phyloP scores from a whole-genome alignment of 2,888 invertebrate genomes.

The Hetaerina titia region DNA sequence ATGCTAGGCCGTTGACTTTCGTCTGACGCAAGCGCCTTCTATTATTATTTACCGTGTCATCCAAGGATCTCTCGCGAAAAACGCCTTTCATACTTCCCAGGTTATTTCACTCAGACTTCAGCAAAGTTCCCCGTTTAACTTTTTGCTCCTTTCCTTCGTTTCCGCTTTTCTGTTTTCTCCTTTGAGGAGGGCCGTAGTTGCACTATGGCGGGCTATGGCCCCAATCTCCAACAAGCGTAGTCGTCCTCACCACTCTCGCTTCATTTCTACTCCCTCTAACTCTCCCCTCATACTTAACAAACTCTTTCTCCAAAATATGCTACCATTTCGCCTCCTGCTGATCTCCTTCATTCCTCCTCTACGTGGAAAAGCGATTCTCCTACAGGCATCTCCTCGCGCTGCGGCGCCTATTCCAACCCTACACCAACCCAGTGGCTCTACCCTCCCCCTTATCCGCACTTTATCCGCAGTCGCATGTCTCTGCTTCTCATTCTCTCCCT shows the following conservation, averaged over 20 bases:
- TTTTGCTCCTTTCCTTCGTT: not conserved
- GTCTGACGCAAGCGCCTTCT: not conserved
- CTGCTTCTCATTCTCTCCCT: not conserved
- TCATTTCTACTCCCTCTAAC: conserved; percentile 1
- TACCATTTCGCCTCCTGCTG: not conserved
- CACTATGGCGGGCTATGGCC: not conserved
- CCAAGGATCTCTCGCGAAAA: not conserved
- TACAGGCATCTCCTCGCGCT: not conserved
- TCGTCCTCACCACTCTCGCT: not conserved
- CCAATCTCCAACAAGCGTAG: not conserved
- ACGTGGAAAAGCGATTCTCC: not conserved
- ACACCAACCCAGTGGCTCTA: too few relatives aligned
- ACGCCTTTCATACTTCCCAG: not conserved
- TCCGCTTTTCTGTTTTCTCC: not conserved
- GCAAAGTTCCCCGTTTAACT: not conserved
- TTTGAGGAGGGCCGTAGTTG: not conserved
- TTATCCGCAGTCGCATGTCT: not conserved
- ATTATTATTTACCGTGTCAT: conserved; percentile 31
- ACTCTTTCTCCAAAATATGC: not conserved
- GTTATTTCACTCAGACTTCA: not conserved
- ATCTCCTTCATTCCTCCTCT: conserved; percentile 18
- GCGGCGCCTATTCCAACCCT: too few relatives aligned
- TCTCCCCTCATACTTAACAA: not conserved
- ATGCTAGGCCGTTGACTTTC: conserved; percentile 27
- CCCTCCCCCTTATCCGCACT: not conserved